Base-by-base conservation (phyloP, 2,113 vertebrate genomes). In the Benitochromis conjunctus region DNA sequence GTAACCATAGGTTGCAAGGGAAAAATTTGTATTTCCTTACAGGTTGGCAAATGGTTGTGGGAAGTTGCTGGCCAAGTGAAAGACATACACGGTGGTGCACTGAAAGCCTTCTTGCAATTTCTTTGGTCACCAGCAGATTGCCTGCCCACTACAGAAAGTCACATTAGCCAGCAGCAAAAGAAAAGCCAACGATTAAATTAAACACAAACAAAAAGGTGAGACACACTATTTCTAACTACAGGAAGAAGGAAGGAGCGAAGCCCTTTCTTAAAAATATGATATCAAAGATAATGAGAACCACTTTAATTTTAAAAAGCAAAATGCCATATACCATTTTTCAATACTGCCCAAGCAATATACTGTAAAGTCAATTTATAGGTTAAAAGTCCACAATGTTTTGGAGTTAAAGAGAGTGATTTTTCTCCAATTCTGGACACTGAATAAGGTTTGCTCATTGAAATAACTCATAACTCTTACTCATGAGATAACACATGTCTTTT, bases 401-500 rank as follows among this genome's bases (percentile, higher is more conserved):
- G n/a, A 71, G 13, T 16, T 46, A 16, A 26, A 56, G 55, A 26
- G 55, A 56, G 46, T 18, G 13, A 46, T 29, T 43, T 69, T 69
- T 69, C 36, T 69, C 38, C 41, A 18, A 21, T 71, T 24, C 5
- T 26, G 66, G 21, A 0, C 21, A 11, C 41, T 11, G 66, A 29
- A 11, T 29, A 71, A 10, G 5, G 5, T 26, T 26, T 71, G 64
- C 41, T 41, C n/a, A 71, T 9, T 0, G n/a, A 46, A 19, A 26
- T n/a, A n/a, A n/a, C n/a, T n/a, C n/a, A n/a, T n/a, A n/a, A n/a
- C n/a, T n/a, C n/a, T n/a, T n/a, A n/a, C n/a, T n/a, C 26, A 26
- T 26, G 8, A 6, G 21, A 24, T 0, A 71, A 46, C 21, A 18
- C n/a, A 2, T 26, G 7, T 16, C 38, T 71, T 0, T 9, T 1